Conservation (phyloP, 2,113 vertebrate genomes). For the Orthonyx spaldingii region DNA sequence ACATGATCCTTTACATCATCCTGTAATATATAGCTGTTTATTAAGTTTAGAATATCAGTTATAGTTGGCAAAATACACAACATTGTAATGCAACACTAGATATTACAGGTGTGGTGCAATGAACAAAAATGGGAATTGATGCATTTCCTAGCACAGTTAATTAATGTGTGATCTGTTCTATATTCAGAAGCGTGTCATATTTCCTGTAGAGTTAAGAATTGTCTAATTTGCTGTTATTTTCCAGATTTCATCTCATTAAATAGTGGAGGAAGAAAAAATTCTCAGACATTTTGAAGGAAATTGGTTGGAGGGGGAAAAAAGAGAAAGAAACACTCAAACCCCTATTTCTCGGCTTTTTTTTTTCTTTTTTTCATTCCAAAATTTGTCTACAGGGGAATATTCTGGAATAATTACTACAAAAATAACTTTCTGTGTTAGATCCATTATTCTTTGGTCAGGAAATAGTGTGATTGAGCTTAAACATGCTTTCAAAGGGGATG, state of each 20-base stretch:
- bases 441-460: background rate
- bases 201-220: background rate
- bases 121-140: background rate
- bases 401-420: background rate
- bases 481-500: background rate
- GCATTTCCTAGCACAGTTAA: background rate
- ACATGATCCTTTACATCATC: background rate
- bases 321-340: background rate
- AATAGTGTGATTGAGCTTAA: background rate
- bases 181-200: background rate
- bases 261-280: background rate
- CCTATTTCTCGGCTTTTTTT: background rate
- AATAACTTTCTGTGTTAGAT: background rate
- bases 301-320: background rate
- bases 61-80: background rate
- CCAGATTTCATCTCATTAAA: background rate
- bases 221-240: background rate
- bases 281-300: background rate
- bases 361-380: background rate
- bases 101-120: background rate
- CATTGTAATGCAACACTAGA: background rate
- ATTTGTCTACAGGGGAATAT: background rate
- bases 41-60: background rate
- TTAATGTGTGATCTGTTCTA: background rate
- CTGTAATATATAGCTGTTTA: background rate